These are phyloP conservation scores for Epizoanthus rinbou DNA, from an alignment of 92 coral and sea anemone genomes.

Conservation along the genomic window DNA sequence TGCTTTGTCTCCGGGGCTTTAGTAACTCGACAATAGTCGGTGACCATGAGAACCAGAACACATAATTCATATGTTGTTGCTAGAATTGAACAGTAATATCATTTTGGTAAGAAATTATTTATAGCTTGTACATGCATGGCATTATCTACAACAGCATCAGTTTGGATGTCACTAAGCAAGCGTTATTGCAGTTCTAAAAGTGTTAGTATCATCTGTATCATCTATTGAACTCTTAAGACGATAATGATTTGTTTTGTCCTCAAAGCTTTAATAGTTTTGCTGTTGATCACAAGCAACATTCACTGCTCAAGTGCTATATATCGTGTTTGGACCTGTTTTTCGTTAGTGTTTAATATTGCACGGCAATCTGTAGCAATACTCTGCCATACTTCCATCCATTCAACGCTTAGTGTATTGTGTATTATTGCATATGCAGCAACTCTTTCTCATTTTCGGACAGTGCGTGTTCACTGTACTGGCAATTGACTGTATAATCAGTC, in stretches of 20 bases:
- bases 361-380: too few species aligned
- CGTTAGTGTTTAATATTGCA: background rate
- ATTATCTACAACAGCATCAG: background rate
- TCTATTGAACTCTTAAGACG: background rate
- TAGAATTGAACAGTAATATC: background rate
- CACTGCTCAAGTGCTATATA: background rate
- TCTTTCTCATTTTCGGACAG: too few species aligned
- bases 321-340: background rate
- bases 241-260: conserved; percentile 20
- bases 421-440: too few species aligned
- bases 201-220: background rate
- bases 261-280: conserved; percentile 11
- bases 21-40: background rate
- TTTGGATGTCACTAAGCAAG: background rate
- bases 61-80: background rate
- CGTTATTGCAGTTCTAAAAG: background rate
- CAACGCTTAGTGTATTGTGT: too few species aligned
- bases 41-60: conserved; percentile 18
- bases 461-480: too few species aligned
- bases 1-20: conserved; percentile 34
- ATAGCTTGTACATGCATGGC: too few species aligned
- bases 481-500: background rate
- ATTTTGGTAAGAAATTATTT: too few species aligned
- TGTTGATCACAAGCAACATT: background rate
- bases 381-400: too few species aligned